Conservation (phyloP, 2,797 vertebrate genomes). For the Australoheros facetus region DNA sequence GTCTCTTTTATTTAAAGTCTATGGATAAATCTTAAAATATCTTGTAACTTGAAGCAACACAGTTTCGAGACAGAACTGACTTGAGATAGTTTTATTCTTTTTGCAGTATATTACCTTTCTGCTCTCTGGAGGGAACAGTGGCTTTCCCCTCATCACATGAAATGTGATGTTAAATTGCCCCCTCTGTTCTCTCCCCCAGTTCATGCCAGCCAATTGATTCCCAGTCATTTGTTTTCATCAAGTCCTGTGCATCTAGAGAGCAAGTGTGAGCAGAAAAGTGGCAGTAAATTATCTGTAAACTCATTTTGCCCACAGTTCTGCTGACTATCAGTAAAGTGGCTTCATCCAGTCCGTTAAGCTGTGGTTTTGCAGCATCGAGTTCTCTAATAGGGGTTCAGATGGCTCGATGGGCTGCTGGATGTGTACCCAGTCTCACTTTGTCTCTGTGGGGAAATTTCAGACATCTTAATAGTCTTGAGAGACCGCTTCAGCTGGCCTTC, state of each 20-base stretch:
- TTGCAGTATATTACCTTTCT: neutral
- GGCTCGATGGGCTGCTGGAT: constrained; percentile 9
- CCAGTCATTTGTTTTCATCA: constrained; percentile 33
- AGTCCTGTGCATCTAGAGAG: neutral
- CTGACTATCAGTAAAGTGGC: constrained; percentile 33
- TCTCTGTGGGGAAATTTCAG: constrained; percentile 31
- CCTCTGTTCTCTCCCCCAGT: neutral
- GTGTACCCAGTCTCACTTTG: neutral
- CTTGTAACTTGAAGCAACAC: neutral
- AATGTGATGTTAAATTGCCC: neutral
- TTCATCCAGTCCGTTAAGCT: constrained; percentile 12
- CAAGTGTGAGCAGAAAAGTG: constrained; percentile 24
- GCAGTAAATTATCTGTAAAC: constrained; percentile 42
- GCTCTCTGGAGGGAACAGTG: neutral
- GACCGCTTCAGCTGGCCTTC: constrained; percentile 21
- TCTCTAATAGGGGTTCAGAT: constrained; percentile 38
- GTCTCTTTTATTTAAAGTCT: neutral
- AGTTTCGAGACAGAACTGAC: no score
- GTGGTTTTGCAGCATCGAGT: neutral
- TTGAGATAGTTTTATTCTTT: neutral
- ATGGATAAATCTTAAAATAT: neutral
- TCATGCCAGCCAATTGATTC: constrained; percentile 11
- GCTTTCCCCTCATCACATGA: neutral
- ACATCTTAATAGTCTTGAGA: constrained; percentile 49
- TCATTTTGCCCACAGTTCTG: constrained; percentile 12